Conservation (phyloP, 2,888 invertebrate genomes). For the Sinodicranocentrus sp. region DNA sequence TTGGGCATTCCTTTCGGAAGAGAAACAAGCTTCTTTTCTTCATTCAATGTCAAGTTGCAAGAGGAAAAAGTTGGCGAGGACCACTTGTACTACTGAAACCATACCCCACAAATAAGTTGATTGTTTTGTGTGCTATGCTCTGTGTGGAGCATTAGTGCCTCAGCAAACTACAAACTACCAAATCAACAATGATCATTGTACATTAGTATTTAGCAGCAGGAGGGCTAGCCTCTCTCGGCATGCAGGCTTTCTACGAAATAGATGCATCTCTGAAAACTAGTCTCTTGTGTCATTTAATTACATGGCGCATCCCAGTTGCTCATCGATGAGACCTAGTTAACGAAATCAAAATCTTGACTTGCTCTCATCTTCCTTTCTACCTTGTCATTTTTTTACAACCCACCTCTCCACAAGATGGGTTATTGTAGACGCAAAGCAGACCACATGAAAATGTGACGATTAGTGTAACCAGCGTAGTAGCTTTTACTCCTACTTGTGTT, state of each 20-base stretch:
- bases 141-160: not conserved
- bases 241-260: not conserved
- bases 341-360: conserved; percentile 46
- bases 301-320: conserved; percentile 24
- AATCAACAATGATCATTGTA: conserved; percentile 19
- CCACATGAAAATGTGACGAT: no score
- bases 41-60: conserved; percentile 1
- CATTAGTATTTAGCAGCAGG: conserved; percentile 54
- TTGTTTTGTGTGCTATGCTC: not conserved
- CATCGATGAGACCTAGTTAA: conserved; percentile 50
- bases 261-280: conserved; percentile 26
- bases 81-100: conserved; percentile 56
- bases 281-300: conserved; percentile 60
- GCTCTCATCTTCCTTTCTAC: conserved; percentile 7
- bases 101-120: conserved; percentile 49
- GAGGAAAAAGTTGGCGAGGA: conserved; percentile 42
- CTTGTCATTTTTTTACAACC: not conserved
- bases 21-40: conserved; percentile 22
- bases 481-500: conserved; percentile 13
- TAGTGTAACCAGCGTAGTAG: no score
- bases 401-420: no score
- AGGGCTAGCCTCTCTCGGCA: conserved; percentile 4
- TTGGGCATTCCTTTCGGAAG: conserved; percentile 40
- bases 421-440: no score
- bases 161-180: conserved; percentile 5